A percentile compares a stretch with the other conserved stretches of the same genome.
Evolutionary conservation across 2,113 vertebrate species (phyloP).

Genomic region (Solea solea): DNA sequence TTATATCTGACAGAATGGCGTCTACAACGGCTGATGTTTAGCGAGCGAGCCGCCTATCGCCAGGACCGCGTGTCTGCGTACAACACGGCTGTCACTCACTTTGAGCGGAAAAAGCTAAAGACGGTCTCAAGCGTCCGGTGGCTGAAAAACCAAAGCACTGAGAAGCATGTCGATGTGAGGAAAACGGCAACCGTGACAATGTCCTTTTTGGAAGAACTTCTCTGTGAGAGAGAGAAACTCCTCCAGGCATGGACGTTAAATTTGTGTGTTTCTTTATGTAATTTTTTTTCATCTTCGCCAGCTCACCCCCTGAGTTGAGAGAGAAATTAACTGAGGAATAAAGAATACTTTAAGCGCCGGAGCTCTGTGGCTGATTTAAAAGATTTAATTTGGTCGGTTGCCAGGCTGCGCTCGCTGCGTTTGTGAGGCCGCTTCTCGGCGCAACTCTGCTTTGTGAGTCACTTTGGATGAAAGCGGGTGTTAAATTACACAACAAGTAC

Average conservation of each 20-base stretch:
- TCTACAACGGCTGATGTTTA: slow-evolving; percentile 36
- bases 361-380: slow-evolving; percentile 3
- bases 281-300: slow-evolving; percentile 23
- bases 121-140: slow-evolving; percentile 18
- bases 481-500: slow-evolving; percentile 64
- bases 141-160: slow-evolving; percentile 28
- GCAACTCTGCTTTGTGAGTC: slow-evolving; percentile 52
- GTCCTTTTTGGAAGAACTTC: slow-evolving; percentile 9
- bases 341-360: slow-evolving; percentile 11
- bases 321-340: slow-evolving; percentile 26
- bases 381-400: slow-evolving; percentile 28
- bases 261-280: neutral
- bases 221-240: neutral
- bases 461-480: slow-evolving; percentile 52
- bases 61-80: slow-evolving; percentile 28
- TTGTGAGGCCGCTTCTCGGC: slow-evolving; percentile 36
- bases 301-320: slow-evolving; percentile 10
- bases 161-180: slow-evolving; percentile 31
- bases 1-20: slow-evolving; percentile 51
- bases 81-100: slow-evolving; percentile 47
- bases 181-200: slow-evolving; percentile 22
- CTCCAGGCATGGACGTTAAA: neutral
- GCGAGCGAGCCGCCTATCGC: slow-evolving; percentile 29
- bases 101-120: slow-evolving; percentile 19
- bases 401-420: slow-evolving; percentile 40